Percentiles rank a stretch among this genome's conserved stretches.
phyloP scores from a whole-genome alignment of 2,797 vertebrate genomes.

The Microcaecilia unicolor region DNA sequence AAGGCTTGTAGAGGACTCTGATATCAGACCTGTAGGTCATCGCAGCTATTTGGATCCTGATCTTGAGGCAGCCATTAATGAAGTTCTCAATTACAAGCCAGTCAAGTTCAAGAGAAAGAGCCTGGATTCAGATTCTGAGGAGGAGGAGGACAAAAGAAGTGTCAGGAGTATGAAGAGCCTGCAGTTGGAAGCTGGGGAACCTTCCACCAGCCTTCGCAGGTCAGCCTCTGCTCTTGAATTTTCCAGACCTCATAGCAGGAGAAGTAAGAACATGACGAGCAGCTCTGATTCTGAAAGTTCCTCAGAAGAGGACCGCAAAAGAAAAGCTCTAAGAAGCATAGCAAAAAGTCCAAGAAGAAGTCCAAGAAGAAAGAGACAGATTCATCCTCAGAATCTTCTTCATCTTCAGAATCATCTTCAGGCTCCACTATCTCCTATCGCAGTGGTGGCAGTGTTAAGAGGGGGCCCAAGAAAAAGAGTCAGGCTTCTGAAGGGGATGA shows the following conservation, averaged over 20 bases:
- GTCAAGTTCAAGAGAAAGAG: conserved; percentile 66
- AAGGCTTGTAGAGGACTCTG: conserved; percentile 19
- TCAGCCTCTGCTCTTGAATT: conserved; percentile 76
- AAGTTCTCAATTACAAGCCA: conserved; percentile 86
- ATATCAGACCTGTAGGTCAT: conserved; percentile 58
- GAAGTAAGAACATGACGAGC: conserved; percentile 44
- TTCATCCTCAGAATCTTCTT: conserved; percentile 59
- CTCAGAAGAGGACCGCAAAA: conserved; percentile 49
- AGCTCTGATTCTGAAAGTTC: conserved; percentile 55
- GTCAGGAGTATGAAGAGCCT: conserved; percentile 38
- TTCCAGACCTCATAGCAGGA: conserved; percentile 42
- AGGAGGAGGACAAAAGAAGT: conserved; percentile 46
- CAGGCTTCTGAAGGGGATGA: conserved; percentile 31
- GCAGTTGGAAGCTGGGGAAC: conserved; percentile 20
- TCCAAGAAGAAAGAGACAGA: conserved; percentile 46
- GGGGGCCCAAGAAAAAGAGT: conserved; percentile 47
- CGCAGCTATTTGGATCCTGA: conserved; percentile 85
- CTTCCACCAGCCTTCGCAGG: conserved; percentile 55
- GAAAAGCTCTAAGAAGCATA: conserved; percentile 44
- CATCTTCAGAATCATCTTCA: conserved; percentile 63
- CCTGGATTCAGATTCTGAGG: conserved; percentile 67
- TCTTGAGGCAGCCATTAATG: conserved; percentile 87
- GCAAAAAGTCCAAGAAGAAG: conserved; percentile 69
- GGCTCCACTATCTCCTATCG: conserved; percentile 78
- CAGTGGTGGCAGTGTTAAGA: conserved; percentile 82